phyloP scores from a whole-genome alignment of 2,888 invertebrate species.

The Epirrhoe alternata region DNA sequence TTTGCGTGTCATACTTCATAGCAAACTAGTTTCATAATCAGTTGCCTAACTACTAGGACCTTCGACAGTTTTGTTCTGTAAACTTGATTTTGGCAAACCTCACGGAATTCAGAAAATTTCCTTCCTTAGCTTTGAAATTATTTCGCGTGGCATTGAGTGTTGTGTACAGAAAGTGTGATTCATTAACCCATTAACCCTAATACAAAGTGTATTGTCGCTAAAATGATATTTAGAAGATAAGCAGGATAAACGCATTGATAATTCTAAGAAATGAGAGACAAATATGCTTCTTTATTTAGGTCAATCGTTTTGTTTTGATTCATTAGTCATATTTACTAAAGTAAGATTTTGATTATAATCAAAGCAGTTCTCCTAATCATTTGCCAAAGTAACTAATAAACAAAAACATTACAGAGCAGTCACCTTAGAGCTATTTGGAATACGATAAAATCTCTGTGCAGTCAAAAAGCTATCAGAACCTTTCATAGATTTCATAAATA shows the following conservation, averaged over 20 bases:
- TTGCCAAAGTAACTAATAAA: background rate
- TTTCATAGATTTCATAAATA: constrained; percentile 34
- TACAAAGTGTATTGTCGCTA: constrained; percentile 18
- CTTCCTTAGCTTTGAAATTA: background rate
- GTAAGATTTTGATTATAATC: constrained; percentile 9
- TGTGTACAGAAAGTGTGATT: constrained; percentile 14
- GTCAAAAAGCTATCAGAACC: constrained; percentile 14
- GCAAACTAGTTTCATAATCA: background rate
- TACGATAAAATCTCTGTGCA: constrained; percentile 12
- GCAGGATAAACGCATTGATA: constrained; percentile 21
- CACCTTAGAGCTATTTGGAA: constrained; percentile 1
- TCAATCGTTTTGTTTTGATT: constrained; percentile 15
- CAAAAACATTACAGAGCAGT: background rate
- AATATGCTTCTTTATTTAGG: constrained; percentile 14
- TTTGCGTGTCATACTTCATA: background rate
- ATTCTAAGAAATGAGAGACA: constrained; percentile 21
- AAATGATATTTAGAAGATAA: constrained; percentile 23
- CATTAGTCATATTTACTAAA: constrained; percentile 11
- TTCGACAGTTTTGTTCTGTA: background rate
- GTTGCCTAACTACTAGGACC: background rate
- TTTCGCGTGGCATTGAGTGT: constrained; percentile 1
- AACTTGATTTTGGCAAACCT: constrained; percentile 10
- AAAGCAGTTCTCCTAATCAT: background rate
- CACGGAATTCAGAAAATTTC: constrained; percentile 5
- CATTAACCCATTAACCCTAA: constrained; percentile 9